A percentile compares a stretch with the other conserved stretches of the same genome.
phyloP scores from a whole-genome alignment of 2,888 invertebrate genomes.

The Phymatocera aterrima region DNA sequence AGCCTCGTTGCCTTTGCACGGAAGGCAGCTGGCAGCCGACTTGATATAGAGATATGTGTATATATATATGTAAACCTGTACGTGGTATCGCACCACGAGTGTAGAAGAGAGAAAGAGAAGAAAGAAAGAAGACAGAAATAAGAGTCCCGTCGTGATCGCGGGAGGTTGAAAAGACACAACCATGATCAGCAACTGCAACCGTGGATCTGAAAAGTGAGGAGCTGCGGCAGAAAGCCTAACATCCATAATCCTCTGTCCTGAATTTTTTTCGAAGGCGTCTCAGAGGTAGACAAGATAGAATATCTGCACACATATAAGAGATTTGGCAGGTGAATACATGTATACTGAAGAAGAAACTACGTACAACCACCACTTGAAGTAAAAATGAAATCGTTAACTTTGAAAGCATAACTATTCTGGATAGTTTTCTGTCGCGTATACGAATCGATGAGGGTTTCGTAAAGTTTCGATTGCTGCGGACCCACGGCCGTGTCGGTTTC shows the following conservation, averaged over 20 bases:
- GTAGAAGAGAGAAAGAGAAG: slow-evolving; percentile 43
- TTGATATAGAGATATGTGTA: slow-evolving; percentile 65
- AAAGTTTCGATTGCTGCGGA: slow-evolving; percentile 54
- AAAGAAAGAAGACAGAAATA: slow-evolving; percentile 43
- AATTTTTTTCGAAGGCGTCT: background rate
- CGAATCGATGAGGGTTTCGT: slow-evolving; percentile 68
- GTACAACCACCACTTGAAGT: too few species aligned
- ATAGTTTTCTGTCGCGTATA: slow-evolving; percentile 68
- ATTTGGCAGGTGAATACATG: too few species aligned
- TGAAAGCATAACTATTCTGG: slow-evolving; percentile 46
- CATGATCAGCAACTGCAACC: slow-evolving; percentile 18
- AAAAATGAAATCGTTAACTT: too few species aligned
- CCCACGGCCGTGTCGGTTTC: slow-evolving; percentile 65
- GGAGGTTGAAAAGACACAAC: slow-evolving; percentile 52
- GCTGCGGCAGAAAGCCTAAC: background rate
- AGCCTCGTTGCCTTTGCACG: slow-evolving; percentile 69
- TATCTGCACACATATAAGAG: too few species aligned
- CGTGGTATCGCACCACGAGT: slow-evolving; percentile 45
- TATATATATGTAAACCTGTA: too few species aligned
- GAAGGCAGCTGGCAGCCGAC: slow-evolving; percentile 72
- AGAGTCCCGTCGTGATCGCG: slow-evolving; percentile 54
- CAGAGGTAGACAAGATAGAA: too few species aligned
- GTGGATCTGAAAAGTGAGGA: background rate
- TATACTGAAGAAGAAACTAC: too few species aligned
- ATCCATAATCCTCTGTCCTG: background rate